A percentile compares a stretch with the other conserved stretches of the same genome.
Conservation (phyloP, 2,888 invertebrate species). For the Xanthia togata region DNA sequence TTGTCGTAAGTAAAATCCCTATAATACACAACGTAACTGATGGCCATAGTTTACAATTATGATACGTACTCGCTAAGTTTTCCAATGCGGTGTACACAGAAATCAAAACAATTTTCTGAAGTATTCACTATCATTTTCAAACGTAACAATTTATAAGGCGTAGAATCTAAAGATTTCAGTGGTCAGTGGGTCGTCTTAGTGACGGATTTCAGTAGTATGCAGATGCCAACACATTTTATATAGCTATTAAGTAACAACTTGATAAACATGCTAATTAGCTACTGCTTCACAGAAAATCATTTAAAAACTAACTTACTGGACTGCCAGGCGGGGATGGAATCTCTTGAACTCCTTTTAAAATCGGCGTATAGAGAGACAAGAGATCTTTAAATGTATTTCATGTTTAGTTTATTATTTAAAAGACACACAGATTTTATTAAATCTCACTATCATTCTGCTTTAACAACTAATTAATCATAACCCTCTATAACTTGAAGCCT, state of each 20-base stretch:
- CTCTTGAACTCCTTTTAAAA: background rate
- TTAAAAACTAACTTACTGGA: background rate
- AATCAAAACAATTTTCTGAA: background rate
- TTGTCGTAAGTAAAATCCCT: constrained; percentile 75
- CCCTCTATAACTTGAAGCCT: background rate
- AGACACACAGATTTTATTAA: background rate
- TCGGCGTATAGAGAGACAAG: no score
- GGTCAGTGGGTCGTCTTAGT: no score
- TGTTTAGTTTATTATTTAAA: no score
- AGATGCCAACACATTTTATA: background rate
- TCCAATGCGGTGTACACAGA: constrained; percentile 16
- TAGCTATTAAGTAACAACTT: background rate
- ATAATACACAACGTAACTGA: background rate
- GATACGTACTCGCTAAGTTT: background rate
- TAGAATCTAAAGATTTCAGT: background rate
- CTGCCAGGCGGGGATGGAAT: background rate
- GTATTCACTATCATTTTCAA: background rate
- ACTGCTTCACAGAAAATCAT: background rate
- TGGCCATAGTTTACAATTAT: background rate
- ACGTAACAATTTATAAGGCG: no score
- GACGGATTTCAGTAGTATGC: no score
- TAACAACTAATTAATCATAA: no score
- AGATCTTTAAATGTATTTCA: no score
- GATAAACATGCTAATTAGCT: background rate
- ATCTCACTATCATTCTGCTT: background rate